Conservation (phyloP, 1,140 invertebrate species). For the Eumeta japonica region DNA sequence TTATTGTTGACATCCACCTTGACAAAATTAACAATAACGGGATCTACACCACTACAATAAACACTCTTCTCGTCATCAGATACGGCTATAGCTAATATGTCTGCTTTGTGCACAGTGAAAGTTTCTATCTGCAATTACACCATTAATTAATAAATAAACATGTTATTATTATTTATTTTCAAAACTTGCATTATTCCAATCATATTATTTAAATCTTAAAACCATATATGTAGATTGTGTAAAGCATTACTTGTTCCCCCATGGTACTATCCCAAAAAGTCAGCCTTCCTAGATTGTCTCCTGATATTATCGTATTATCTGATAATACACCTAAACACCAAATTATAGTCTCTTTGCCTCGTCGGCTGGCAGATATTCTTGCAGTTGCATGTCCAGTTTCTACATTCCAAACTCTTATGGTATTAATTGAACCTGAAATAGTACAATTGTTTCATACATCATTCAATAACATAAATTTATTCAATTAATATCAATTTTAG, state of each 20-base stretch:
- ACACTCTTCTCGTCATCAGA: conserved; percentile 70
- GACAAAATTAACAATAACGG: conserved; percentile 67
- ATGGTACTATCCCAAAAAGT: conserved; percentile 84
- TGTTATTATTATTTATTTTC: too few species aligned
- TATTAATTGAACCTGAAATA: conserved; percentile 72
- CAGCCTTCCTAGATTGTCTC: conserved; percentile 82
- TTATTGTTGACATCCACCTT: conserved; percentile 57
- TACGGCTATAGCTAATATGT: conserved; percentile 72
- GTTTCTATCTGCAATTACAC: conserved; percentile 62
- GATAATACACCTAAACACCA: conserved; percentile 80
- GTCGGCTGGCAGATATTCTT: conserved; percentile 71
- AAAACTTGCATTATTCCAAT: too few species aligned
- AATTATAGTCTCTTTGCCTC: conserved; percentile 74
- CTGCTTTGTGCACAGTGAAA: conserved; percentile 74
- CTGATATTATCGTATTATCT: conserved; percentile 84
- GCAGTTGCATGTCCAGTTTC: conserved; percentile 79
- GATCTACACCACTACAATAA: conserved; percentile 81
- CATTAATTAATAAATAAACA: too few species aligned
- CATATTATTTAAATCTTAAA: too few species aligned
- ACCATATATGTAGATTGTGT: not conserved
- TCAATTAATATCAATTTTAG: too few species aligned
- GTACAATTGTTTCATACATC: too few species aligned
- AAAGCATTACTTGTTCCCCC: conserved; percentile 65
- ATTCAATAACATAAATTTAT: too few species aligned
- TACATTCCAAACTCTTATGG: conserved; percentile 84